A percentile compares a stretch with the other conserved stretches of the same genome.
phyloP scores from a whole-genome alignment of 2,797 vertebrate genomes.

The Aythya fuligula region DNA sequence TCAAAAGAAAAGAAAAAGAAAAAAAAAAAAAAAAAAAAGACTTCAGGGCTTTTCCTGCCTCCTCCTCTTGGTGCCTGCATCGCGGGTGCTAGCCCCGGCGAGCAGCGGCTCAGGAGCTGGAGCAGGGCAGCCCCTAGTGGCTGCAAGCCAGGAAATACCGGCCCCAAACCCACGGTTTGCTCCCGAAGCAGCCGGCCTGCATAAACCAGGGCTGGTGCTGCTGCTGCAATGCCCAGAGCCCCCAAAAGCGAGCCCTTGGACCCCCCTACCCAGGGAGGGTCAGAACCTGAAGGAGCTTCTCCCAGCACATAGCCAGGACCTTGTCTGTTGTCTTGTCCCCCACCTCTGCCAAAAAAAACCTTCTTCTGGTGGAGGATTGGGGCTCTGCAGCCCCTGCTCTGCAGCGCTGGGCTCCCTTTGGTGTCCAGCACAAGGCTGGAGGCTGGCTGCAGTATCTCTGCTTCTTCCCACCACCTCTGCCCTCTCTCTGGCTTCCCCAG shows the following conservation, averaged over 20 bases:
- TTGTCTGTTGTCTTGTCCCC: neutral
- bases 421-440: neutral
- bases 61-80: neutral
- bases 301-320: neutral
- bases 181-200: neutral
- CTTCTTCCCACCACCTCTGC: neutral
- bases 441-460: neutral
- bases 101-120: constrained; percentile 40
- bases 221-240: neutral
- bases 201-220: neutral
- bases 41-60: neutral
- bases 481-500: neutral
- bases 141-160: constrained; percentile 14
- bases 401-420: neutral
- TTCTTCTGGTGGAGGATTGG: neutral
- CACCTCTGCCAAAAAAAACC: neutral
- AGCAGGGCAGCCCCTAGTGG: constrained; percentile 66
- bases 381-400: neutral
- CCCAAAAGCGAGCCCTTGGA: neutral
- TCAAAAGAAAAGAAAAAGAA: neutral
- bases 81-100: neutral
- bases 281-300: neutral
- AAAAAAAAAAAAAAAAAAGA: neutral
- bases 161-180: neutral
- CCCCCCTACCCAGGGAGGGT: neutral